Conservation (phyloP, 2,888 invertebrate species). For the Platerodrilus igneus region DNA sequence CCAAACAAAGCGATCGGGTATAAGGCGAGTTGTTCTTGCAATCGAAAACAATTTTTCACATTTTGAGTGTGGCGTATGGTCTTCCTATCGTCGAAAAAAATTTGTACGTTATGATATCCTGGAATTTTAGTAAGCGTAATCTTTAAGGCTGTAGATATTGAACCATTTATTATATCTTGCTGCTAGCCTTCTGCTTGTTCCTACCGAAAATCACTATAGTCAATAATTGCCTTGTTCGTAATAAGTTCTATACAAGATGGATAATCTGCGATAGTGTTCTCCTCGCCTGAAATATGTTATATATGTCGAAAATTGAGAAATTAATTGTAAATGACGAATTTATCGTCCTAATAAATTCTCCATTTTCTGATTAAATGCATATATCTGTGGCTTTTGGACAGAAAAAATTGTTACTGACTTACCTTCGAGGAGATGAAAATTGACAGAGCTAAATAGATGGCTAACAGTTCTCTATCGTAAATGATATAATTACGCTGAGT, state of each 20-base stretch:
- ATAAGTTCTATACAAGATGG: slow-evolving; percentile 26
- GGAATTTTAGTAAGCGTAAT: not conserved
- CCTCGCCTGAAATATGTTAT: slow-evolving; percentile 33
- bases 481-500: slow-evolving; percentile 16
- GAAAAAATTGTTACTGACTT: slow-evolving; percentile 28
- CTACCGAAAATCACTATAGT: too few species aligned
- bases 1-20: slow-evolving; percentile 33
- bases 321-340: slow-evolving; percentile 37
- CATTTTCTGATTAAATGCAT: slow-evolving; percentile 33
- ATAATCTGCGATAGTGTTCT: slow-evolving; percentile 38
- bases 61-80: slow-evolving; percentile 16
- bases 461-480: slow-evolving; percentile 19
- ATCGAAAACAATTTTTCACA: slow-evolving; percentile 17
- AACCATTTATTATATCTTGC: not conserved
- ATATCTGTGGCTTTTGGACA: slow-evolving; percentile 38
- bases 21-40: slow-evolving; percentile 26
- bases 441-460: slow-evolving; percentile 13
- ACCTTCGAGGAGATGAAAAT: slow-evolving; percentile 35
- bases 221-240: slow-evolving; percentile 10
- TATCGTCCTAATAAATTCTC: slow-evolving; percentile 38
- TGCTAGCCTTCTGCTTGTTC: too few species aligned
- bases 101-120: not conserved
- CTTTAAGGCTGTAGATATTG: not conserved
- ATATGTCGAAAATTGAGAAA: slow-evolving; percentile 40
- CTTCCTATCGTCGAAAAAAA: slow-evolving; percentile 11